Conservation (phyloP, 2,888 invertebrate genomes). For the Diplolepis rosae region DNA sequence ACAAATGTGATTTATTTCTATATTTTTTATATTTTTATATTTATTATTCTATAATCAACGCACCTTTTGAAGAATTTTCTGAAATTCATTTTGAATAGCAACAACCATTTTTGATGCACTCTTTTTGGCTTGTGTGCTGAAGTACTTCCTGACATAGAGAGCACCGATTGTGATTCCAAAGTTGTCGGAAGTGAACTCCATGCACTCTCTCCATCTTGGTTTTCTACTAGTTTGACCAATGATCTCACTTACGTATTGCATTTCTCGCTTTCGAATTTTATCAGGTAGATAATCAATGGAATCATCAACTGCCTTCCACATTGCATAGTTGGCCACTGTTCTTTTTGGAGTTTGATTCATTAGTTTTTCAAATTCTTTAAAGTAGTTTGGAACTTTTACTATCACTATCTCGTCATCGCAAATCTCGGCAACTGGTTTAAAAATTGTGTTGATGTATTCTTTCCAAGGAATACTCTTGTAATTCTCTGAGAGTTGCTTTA, state of each 20-base stretch:
- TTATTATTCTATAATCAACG: no score
- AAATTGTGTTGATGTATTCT: no score
- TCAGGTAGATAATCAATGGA: slow-evolving; percentile 89
- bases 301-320: slow-evolving; percentile 92
- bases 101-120: no score
- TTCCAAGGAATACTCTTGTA: slow-evolving; percentile 86
- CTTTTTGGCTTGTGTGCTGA: no score
- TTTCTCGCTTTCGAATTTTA: slow-evolving; percentile 83
- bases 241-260: slow-evolving; percentile 86
- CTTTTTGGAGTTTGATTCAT: slow-evolving; percentile 78
- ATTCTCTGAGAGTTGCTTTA: slow-evolving; percentile 81
- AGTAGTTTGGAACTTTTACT: slow-evolving; percentile 88
- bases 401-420: slow-evolving; percentile 84
- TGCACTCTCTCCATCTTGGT: slow-evolving; percentile 94
- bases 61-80: no score
- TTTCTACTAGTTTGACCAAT: slow-evolving; percentile 90
- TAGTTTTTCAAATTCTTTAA: slow-evolving; percentile 81
- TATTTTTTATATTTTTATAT: no score
- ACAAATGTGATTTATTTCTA: no score
- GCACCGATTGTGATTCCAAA: no score
- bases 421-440: slow-evolving; percentile 79
- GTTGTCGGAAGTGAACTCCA: no score
- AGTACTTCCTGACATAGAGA: no score
- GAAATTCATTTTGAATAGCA: no score
- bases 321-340: slow-evolving; percentile 90